Conservation (phyloP, 2,888 invertebrate species). For the Rotaria sp. region DNA sequence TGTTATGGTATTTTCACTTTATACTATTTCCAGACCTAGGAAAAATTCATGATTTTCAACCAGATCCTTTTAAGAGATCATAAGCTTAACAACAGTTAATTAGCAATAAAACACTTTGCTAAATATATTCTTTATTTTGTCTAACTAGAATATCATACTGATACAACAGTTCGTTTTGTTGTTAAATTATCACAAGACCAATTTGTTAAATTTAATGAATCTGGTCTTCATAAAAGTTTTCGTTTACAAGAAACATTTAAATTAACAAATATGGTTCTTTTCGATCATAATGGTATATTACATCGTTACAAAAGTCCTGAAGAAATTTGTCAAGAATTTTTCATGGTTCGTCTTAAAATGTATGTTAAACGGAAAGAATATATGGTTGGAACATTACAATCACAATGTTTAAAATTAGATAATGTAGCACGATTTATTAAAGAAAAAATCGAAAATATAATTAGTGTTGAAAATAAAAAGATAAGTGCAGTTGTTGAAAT, state of each 20-base stretch:
- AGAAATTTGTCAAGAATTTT: slow-evolving; percentile 78
- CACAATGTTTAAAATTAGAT: slow-evolving; percentile 76
- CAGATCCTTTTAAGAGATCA: no score
- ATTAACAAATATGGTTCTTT: slow-evolving; percentile 58
- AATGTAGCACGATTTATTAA: slow-evolving; percentile 90
- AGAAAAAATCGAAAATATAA: slow-evolving; percentile 82
- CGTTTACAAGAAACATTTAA: slow-evolving; percentile 70
- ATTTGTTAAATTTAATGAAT: slow-evolving; percentile 66
- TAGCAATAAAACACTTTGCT: background rate
- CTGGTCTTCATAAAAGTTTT: slow-evolving; percentile 87
- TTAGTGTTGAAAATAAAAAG: slow-evolving; percentile 58
- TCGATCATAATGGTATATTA: slow-evolving; percentile 64
- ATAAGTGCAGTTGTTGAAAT: slow-evolving; percentile 47
- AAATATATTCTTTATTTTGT: background rate
- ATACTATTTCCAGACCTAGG: no score
- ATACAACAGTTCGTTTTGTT: slow-evolving; percentile 82
- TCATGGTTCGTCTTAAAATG: slow-evolving; percentile 67
- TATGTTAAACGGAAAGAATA: slow-evolving; percentile 81
- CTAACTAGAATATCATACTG: slow-evolving; percentile 77
- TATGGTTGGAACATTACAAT: slow-evolving; percentile 77
- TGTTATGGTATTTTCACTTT: no score
- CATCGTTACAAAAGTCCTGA: slow-evolving; percentile 68
- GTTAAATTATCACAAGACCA: slow-evolving; percentile 68
- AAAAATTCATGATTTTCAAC: no score
- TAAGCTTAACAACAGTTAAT: no score